Evolutionary conservation across 2,888 invertebrate genomes (phyloP).

Genomic region (Frankliniella fusca): DNA sequence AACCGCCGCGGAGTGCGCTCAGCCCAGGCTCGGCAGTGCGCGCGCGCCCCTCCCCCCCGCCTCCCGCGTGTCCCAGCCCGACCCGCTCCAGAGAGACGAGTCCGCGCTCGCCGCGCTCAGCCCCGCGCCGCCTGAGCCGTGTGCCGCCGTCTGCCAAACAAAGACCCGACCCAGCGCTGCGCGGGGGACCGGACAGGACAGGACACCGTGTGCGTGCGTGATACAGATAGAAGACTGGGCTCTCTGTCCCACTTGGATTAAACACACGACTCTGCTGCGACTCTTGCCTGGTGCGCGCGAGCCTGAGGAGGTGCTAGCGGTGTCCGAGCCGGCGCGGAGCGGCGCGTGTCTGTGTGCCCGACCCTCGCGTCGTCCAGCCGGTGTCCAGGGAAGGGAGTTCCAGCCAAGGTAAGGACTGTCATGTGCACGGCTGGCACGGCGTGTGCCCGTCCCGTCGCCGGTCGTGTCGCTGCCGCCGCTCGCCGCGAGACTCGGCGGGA

Average conservation of each 20-base stretch:
- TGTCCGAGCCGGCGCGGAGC: not conserved
- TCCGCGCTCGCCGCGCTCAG: not conserved
- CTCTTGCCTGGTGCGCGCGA: not conserved
- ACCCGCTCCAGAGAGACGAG: not conserved
- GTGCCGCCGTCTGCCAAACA: not conserved
- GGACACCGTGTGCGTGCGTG: not conserved
- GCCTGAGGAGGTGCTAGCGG: not conserved
- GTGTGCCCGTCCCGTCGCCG: too few relatives aligned
- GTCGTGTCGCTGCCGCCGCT: too few relatives aligned
- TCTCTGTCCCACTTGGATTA: too few relatives aligned
- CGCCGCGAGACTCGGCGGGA: too few relatives aligned
- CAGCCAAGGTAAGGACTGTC: too few relatives aligned
- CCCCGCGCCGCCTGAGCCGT: not conserved
- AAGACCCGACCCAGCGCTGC: not conserved
- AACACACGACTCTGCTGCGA: not conserved
- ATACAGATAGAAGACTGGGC: not conserved
- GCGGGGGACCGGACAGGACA: not conserved
- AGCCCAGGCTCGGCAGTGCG: not conserved
- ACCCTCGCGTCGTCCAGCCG: too few relatives aligned
- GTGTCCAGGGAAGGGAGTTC: too few relatives aligned
- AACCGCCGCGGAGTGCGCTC: conserved; percentile 8
- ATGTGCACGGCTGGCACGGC: too few relatives aligned
- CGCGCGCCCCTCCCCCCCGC: not conserved
- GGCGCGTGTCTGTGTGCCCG: not conserved
- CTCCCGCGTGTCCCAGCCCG: not conserved